Evolutionary conservation across 1,140 invertebrate genomes (phyloP).

Genomic region (Drosophila bocki): DNA sequence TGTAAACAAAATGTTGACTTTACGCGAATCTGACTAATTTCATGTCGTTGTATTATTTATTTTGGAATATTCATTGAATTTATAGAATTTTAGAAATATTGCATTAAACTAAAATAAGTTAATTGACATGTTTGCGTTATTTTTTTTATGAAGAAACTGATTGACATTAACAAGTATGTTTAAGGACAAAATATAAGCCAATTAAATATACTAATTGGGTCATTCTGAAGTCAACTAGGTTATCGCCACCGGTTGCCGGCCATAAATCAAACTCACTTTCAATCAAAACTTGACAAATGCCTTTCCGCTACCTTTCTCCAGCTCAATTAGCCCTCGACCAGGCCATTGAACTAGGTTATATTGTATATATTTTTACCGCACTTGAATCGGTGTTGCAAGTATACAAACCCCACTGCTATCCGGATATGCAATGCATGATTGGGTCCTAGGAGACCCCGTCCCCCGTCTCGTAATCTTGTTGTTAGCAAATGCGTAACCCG

Average conservation of each 20-base stretch:
- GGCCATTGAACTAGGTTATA: conserved; percentile 61
- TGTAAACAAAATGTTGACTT: background rate
- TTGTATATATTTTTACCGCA: conserved; percentile 15
- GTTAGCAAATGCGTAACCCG: conserved; percentile 68
- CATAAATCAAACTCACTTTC: conserved; percentile 75
- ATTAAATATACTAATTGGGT: conserved; percentile 2
- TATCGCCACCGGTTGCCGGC: conserved; percentile 23
- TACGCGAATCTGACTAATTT: background rate
- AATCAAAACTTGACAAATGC: conserved; percentile 74
- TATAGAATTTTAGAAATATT: background rate
- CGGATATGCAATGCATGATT: conserved; percentile 60
- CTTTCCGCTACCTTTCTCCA: conserved; percentile 76
- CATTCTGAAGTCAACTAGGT: background rate
- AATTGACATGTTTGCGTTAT: background rate
- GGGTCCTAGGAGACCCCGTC: conserved; percentile 38
- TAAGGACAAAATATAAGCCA: background rate
- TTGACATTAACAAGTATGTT: background rate
- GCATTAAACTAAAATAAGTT: background rate
- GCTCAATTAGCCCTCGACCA: conserved; percentile 64
- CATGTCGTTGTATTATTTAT: background rate
- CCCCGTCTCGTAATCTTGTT: conserved; percentile 23
- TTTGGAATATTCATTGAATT: background rate
- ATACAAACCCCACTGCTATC: background rate
- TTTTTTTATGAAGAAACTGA: background rate
- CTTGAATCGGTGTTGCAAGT: conserved; percentile 9